Percentiles rank a stretch among this genome's conserved stretches.
phyloP scores from a whole-genome alignment of 2,113 vertebrate genomes.

The Campylomormyrus numenius region DNA sequence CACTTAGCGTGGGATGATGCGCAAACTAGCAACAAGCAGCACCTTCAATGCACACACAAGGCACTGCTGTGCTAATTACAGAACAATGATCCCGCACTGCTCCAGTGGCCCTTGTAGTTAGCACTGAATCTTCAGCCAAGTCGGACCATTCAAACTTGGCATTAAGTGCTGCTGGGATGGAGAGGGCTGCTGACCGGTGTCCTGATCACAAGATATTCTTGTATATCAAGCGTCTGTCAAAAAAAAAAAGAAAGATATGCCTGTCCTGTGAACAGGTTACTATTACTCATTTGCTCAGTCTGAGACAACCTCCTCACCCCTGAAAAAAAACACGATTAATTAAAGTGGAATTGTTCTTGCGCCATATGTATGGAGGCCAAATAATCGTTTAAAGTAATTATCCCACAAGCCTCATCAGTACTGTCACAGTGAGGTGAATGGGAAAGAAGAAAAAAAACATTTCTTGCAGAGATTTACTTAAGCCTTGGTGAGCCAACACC shows the following conservation, averaged over 20 bases:
- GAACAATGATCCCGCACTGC: not conserved
- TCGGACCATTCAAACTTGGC: not conserved
- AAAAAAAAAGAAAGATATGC: too few relatives aligned
- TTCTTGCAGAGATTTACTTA: not conserved
- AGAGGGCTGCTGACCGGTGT: not conserved
- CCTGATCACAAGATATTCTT: not conserved
- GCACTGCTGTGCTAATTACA: not conserved
- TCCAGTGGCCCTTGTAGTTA: not conserved
- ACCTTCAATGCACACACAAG: not conserved
- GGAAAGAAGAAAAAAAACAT: not conserved
- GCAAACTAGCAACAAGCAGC: not conserved
- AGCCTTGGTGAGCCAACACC: slow-evolving; percentile 8
- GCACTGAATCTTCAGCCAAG: slow-evolving; percentile 15
- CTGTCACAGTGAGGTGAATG: slow-evolving; percentile 8
- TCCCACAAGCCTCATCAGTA: not conserved
- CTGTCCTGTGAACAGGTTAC: not conserved
- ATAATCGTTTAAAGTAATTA: slow-evolving; percentile 14
- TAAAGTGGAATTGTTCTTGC: slow-evolving; percentile 30
- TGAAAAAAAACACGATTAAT: slow-evolving; percentile 24
- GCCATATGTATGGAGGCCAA: slow-evolving; percentile 6
- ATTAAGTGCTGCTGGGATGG: not conserved
- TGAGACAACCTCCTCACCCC: slow-evolving; percentile 35
- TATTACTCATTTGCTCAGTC: not conserved
- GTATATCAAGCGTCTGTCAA: not conserved
- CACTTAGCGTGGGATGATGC: not conserved